A percentile compares a stretch with the other conserved stretches of the same genome.
These are phyloP conservation scores for Phortica okadai DNA, from an alignment of 2,888 invertebrate genomes.

Conservation along the genomic window DNA sequence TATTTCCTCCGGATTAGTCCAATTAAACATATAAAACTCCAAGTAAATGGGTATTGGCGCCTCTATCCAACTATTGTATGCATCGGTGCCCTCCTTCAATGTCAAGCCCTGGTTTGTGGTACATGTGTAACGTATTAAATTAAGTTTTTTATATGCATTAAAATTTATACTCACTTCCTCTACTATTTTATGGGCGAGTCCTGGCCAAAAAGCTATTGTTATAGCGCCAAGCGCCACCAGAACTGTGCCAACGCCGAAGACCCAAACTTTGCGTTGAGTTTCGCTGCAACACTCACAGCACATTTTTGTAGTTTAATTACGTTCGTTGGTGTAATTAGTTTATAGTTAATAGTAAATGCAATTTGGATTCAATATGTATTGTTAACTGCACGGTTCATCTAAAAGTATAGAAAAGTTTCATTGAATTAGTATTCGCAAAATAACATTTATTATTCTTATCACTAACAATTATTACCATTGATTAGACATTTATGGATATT, in stretches of 20 bases:
- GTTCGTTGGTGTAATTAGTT: not conserved
- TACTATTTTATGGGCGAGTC: constrained; percentile 60
- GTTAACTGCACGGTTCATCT: no score
- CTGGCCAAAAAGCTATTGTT: constrained; percentile 70
- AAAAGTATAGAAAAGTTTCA: no score
- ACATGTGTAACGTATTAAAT: not conserved
- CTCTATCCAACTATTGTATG: constrained; percentile 86
- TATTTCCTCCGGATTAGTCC: constrained; percentile 84
- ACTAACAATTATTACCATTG: no score
- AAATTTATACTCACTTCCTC: constrained; percentile 62
- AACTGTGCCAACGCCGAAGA: constrained; percentile 72
- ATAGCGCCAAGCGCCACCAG: constrained; percentile 65
- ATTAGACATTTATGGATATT: no score
- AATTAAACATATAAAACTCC: constrained; percentile 86
- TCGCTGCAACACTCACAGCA: constrained; percentile 72
- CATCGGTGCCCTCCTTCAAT: constrained; percentile 80
- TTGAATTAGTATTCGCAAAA: no score
- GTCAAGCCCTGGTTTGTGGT: constrained; percentile 79
- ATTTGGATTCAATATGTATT: no score
- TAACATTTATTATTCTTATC: no score
- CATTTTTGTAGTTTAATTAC: constrained; percentile 55
- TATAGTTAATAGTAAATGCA: not conserved
- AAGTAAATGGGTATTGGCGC: constrained; percentile 90
- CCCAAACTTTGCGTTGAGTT: constrained; percentile 73
- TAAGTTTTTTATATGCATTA: not conserved